These are phyloP conservation scores for Protobothrops mucrosquamatus DNA, from an alignment of 2,113 vertebrate species.

Conservation along the genomic window DNA sequence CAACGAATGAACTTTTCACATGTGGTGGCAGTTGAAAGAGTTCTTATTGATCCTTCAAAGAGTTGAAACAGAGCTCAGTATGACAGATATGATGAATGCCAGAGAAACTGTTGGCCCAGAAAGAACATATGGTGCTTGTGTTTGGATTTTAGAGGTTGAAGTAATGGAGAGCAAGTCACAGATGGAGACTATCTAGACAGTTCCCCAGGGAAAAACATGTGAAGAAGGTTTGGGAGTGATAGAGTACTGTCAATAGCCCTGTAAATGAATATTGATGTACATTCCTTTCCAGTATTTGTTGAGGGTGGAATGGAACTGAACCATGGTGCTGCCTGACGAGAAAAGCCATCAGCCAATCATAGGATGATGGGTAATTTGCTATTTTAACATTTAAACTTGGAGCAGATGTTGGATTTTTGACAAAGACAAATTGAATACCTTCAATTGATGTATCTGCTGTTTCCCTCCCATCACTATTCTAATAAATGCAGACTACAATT, in stretches of 20 bases:
- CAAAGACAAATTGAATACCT: constrained; percentile 32
- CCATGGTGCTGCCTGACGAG: constrained; percentile 15
- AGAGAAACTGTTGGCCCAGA: constrained; percentile 9
- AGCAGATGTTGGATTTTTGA: constrained; percentile 23
- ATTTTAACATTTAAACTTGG: constrained; percentile 42
- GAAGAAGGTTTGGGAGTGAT: constrained; percentile 4
- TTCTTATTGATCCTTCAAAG: not conserved
- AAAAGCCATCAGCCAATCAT: constrained; percentile 31
- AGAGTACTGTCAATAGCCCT: not conserved
- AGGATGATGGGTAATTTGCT: constrained; percentile 9
- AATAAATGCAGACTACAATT: constrained; percentile 22
- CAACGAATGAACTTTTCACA: constrained; percentile 11
- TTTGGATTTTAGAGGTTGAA: constrained; percentile 8
- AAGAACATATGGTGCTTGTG: not conserved
- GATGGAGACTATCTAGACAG: not conserved
- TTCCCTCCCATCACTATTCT: constrained; percentile 35
- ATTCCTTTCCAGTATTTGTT: constrained; percentile 36
- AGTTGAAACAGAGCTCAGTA: constrained; percentile 11
- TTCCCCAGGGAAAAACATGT: constrained; percentile 2
- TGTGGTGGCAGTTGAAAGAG: constrained; percentile 25
- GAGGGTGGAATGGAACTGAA: constrained; percentile 28
- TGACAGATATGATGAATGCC: constrained; percentile 26
- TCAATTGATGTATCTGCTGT: constrained; percentile 33
- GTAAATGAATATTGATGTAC: not conserved
- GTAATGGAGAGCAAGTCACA: constrained; percentile 16